Conservation (phyloP, 2,888 invertebrate genomes). For the Drosophila seclusa region DNA sequence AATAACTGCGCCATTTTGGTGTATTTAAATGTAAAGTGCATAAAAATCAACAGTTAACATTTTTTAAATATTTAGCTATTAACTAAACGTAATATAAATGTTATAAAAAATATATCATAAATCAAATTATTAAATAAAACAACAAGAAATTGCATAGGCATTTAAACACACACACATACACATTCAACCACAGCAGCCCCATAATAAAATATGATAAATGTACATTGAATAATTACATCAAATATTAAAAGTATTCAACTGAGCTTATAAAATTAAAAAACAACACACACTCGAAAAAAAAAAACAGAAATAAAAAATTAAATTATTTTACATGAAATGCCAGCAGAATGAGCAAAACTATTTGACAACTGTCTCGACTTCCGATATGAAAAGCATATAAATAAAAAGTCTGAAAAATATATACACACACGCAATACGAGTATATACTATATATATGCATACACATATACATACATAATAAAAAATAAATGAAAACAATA, state of each 20-base stretch:
- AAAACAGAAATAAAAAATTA: slow-evolving; percentile 24
- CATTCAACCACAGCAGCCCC: slow-evolving; percentile 37
- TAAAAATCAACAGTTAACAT: slow-evolving; percentile 83
- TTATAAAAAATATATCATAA: slow-evolving; percentile 68
- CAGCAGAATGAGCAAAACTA: slow-evolving; percentile 48
- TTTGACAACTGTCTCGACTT: slow-evolving; percentile 75
- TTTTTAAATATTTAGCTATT: slow-evolving; percentile 83
- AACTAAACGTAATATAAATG: slow-evolving; percentile 71
- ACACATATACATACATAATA: slow-evolving; percentile 25
- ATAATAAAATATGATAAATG: slow-evolving; percentile 58
- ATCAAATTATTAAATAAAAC: slow-evolving; percentile 56
- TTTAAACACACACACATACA: slow-evolving; percentile 51
- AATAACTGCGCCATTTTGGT: slow-evolving; percentile 69
- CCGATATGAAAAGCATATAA: slow-evolving; percentile 73
- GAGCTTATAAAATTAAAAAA: slow-evolving; percentile 73
- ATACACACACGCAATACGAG: slow-evolving; percentile 43
- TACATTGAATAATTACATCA: slow-evolving; percentile 59
- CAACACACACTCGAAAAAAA: slow-evolving; percentile 28
- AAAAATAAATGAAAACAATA: slow-evolving; percentile 13
- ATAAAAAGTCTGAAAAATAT: slow-evolving; percentile 71
- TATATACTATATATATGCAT: slow-evolving; percentile 45
- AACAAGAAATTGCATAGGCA: slow-evolving; percentile 48
- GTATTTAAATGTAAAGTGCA: slow-evolving; percentile 82
- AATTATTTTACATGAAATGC: slow-evolving; percentile 38
- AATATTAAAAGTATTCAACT: slow-evolving; percentile 74